Percentiles rank a stretch among this genome's conserved stretches.
Evolutionary conservation across 2,888 invertebrate species (phyloP).

Genomic region (Plagodis dolabraria): DNA sequence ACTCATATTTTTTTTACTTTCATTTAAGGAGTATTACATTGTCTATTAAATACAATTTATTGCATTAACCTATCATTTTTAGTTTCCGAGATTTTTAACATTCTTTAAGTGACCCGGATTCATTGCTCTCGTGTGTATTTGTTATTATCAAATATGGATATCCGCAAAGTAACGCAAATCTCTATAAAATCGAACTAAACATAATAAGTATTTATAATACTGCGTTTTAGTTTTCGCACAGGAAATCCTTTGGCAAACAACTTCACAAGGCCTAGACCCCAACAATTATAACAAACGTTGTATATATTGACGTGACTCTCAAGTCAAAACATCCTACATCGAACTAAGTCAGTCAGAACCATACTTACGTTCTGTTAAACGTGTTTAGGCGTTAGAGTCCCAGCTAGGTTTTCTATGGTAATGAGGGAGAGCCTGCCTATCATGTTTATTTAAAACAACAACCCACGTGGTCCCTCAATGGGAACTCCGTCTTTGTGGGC

Average conservation of each 20-base stretch:
- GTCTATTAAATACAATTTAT: too few species aligned
- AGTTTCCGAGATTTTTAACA: too few species aligned
- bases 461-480: conserved; percentile 47
- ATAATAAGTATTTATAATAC: too few species aligned
- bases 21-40: too few species aligned
- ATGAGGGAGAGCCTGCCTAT: conserved; percentile 54
- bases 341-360: conserved; percentile 9
- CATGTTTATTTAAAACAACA: conserved; percentile 53
- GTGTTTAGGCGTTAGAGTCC: conserved; percentile 36
- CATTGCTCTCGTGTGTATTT: too few species aligned
- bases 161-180: too few species aligned
- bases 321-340: conserved; percentile 1
- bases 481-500: conserved; percentile 35
- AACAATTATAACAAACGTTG: conserved; percentile 8
- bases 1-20: too few species aligned
- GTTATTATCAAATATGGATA: too few species aligned
- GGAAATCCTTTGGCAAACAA: conserved; percentile 19
- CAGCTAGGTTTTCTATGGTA: conserved; percentile 50
- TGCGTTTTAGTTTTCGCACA: conserved; percentile 1
- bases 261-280: not conserved
- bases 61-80: too few species aligned
- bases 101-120: too few species aligned
- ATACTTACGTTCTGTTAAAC: conserved; percentile 25
- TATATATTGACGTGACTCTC: not conserved
- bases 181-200: too few species aligned